These are phyloP conservation scores for Physella acuta DNA, from an alignment of 1,140 invertebrate species.

Conservation along the genomic window DNA sequence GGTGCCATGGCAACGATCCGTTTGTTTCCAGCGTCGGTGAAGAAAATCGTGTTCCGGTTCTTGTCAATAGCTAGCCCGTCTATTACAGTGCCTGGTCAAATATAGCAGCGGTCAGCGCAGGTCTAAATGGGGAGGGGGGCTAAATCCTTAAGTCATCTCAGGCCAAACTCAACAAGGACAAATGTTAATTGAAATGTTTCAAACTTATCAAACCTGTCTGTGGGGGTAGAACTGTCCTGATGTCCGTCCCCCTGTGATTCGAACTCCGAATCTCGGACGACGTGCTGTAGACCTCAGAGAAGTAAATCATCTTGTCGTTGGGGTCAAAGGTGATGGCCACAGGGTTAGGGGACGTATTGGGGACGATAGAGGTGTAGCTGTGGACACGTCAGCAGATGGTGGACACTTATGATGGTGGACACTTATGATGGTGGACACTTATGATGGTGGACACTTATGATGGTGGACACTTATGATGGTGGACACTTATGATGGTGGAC, in stretches of 20 bases:
- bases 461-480: no score
- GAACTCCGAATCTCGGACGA: slow-evolving; percentile 31
- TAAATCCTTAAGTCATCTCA: no score
- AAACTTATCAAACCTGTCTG: no score
- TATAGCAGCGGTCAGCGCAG: background rate
- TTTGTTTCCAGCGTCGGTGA: slow-evolving; percentile 40
- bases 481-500: no score
- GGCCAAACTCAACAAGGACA: no score
- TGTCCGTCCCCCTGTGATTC: slow-evolving; percentile 25
- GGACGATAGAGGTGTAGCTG: slow-evolving; percentile 23
- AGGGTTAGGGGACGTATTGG: slow-evolving; percentile 25
- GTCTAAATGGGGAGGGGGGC: background rate
- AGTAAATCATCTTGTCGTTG: slow-evolving; percentile 29
- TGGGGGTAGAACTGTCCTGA: slow-evolving; percentile 20
- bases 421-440: no score
- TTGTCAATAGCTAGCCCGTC: slow-evolving; percentile 41
- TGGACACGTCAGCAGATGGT: no score
- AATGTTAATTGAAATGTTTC: no score
- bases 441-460: no score
- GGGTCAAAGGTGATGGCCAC: slow-evolving; percentile 36
- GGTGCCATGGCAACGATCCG: slow-evolving; percentile 32
- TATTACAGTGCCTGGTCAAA: slow-evolving; percentile 26
- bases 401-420: no score
- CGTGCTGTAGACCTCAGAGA: slow-evolving; percentile 33
- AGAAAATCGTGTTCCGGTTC: slow-evolving; percentile 31